A percentile compares a stretch with the other conserved stretches of the same genome.
Evolutionary conservation across 2,797 vertebrate genomes (phyloP).

Genomic region (Enoplosus armatus): DNA sequence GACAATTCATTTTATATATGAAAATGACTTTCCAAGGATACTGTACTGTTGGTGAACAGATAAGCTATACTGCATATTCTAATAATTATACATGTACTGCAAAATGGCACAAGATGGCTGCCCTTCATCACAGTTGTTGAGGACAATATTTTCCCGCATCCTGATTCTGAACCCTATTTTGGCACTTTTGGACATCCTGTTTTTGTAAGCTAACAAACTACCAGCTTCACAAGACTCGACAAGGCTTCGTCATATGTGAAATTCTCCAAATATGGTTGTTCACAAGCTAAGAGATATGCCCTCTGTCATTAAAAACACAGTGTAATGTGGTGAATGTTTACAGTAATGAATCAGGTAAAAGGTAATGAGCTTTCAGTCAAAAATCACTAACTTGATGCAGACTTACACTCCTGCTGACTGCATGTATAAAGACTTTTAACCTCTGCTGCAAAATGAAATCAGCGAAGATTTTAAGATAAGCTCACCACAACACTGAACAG

Average conservation of each 20-base stretch:
- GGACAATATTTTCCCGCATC: slow-evolving; percentile 40
- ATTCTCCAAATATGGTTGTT: slow-evolving; percentile 31
- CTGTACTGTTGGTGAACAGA: slow-evolving; percentile 59
- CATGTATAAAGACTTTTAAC: slow-evolving; percentile 41
- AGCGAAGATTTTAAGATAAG: slow-evolving; percentile 51
- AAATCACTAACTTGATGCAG: slow-evolving; percentile 34
- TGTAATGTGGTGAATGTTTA: slow-evolving; percentile 56
- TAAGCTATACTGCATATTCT: slow-evolving; percentile 67
- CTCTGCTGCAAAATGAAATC: slow-evolving; percentile 53
- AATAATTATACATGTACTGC: slow-evolving; percentile 64
- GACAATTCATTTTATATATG: slow-evolving; percentile 61
- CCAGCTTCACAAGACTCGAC: slow-evolving; percentile 37
- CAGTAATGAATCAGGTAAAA: slow-evolving; percentile 36
- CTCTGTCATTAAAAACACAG: slow-evolving; percentile 63
- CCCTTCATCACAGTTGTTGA: slow-evolving; percentile 63
- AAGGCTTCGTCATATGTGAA: slow-evolving; percentile 30
- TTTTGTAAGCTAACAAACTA: slow-evolving; percentile 42
- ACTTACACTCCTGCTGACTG: slow-evolving; percentile 29
- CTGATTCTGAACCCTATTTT: slow-evolving; percentile 63
- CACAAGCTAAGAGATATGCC: slow-evolving; percentile 49
- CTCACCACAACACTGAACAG: slow-evolving; percentile 75
- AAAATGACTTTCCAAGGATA: slow-evolving; percentile 57
- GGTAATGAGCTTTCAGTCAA: slow-evolving; percentile 34
- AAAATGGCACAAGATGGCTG: slow-evolving; percentile 80
- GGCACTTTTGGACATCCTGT: slow-evolving; percentile 74